Percentiles rank a stretch among this genome's conserved stretches.
Evolutionary conservation across 1,140 invertebrate genomes (phyloP).

Genomic region (Apocrypta bakeri): DNA sequence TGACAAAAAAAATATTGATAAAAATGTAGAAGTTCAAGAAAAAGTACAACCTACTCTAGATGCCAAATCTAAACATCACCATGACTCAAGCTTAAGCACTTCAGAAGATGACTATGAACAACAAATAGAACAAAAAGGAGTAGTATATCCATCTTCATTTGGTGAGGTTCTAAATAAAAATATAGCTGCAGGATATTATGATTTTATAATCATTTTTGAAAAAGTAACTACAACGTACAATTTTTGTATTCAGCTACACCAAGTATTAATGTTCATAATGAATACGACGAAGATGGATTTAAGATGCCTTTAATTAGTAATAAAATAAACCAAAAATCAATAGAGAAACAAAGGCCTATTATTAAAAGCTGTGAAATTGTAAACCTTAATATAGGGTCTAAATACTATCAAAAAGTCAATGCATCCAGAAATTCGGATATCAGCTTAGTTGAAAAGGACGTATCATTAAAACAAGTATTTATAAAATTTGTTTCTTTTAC

Average conservation of each 20-base stretch:
- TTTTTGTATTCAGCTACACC: not conserved
- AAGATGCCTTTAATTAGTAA: not conserved
- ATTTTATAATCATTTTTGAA: not conserved
- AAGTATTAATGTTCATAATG: not conserved
- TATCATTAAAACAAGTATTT: not conserved
- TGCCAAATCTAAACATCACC: not conserved
- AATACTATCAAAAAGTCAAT: not conserved
- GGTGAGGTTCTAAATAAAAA: not conserved
- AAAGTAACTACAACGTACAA: not conserved
- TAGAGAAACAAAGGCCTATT: conserved; percentile 6
- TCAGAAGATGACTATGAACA: conserved; percentile 52
- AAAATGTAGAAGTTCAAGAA: conserved; percentile 3
- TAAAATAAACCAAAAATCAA: not conserved
- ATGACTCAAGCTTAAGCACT: conserved; percentile 56
- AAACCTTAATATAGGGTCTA: not conserved
- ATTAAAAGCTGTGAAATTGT: conserved; percentile 31
- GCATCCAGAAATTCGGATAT: not conserved
- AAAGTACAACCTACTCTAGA: not conserved
- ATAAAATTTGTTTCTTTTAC: not conserved
- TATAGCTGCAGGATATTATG: not conserved
- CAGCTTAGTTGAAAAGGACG: not conserved
- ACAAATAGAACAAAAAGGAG: not conserved
- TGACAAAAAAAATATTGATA: conserved; percentile 22
- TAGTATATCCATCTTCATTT: not conserved
- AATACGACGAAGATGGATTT: not conserved